A percentile compares a stretch with the other conserved stretches of the same genome.
Conservation (phyloP, 2,888 invertebrate genomes). For the Rotaria sp. region DNA sequence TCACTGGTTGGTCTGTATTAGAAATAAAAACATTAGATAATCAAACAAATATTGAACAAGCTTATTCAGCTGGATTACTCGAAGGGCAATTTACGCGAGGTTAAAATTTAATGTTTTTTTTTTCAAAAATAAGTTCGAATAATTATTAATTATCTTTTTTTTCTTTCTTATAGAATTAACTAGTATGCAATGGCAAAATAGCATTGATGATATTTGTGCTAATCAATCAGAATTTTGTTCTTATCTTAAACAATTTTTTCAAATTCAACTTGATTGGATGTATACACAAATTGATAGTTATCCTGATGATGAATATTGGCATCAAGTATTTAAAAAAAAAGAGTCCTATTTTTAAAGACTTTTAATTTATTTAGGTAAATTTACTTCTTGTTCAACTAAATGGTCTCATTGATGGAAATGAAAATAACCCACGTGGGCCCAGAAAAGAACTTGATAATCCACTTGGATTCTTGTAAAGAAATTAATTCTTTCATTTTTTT, state of each 20-base stretch:
- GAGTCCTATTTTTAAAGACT: too few species aligned
- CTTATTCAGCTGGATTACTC: conserved; percentile 74
- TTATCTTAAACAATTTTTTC: conserved; percentile 63
- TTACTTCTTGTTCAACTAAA: conserved; percentile 70
- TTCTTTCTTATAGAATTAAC: conserved; percentile 64
- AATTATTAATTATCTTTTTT: not conserved
- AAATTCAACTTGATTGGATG: conserved; percentile 63
- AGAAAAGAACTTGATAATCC: conserved; percentile 31
- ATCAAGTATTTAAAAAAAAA: conserved; percentile 62
- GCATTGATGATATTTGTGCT: conserved; percentile 61
- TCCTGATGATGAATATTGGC: conserved; percentile 68
- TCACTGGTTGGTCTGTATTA: conserved; percentile 65
- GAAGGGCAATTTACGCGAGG: conserved; percentile 69
- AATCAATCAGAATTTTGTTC: conserved; percentile 60
- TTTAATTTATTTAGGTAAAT: conserved; percentile 54
- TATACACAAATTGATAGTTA: conserved; percentile 60
- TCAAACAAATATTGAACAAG: conserved; percentile 72
- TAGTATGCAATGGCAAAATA: conserved; percentile 71
- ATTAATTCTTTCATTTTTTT: not conserved
- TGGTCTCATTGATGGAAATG: conserved; percentile 71
- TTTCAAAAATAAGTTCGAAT: not conserved
- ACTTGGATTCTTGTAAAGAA: not conserved
- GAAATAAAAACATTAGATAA: conserved; percentile 70
- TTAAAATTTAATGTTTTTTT: not conserved
- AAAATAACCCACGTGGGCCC: conserved; percentile 44